Base-by-base conservation (phyloP, 2,888 invertebrate genomes). In the Dilophus febrilis region DNA sequence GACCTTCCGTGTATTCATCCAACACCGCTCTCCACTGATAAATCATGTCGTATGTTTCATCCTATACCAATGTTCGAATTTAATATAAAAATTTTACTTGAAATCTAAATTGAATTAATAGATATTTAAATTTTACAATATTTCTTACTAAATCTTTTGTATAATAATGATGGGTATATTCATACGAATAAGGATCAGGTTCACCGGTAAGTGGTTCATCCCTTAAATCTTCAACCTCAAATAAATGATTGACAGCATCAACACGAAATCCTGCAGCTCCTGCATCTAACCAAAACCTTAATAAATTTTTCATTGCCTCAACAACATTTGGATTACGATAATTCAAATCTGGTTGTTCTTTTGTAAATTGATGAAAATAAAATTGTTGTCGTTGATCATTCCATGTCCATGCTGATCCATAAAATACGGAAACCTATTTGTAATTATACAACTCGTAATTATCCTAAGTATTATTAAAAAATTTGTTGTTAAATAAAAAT, bases 241-340 rank as follows among this genome's bases (percentile, higher is more conserved):
- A 77, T 30, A 79, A 53, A 59, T 73, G 74, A 45, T 66, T 59
- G 10, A 84, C 70, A 2, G 85, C 83, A 52, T 85, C 84, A 29
- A 92, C 68, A 48, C 90, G 73, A 52, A 92, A 87, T 1, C 92
- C 94, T 52, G 84, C 81, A 0, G 90, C 74, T 1, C 88, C 90
- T 50, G 74, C 74, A 38, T 77, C 74, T 35, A 92, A 54, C 91
- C 91, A 92, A 52, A 75, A 87, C 46, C 64, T 67, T 16, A 90
- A 54, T 1, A 61, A 55, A 47, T 74, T 73, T 61, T 77, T 72
- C 61, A 83, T 72, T 51, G 74, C 74, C 38, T 71, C 59, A 3
- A 75, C 64, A 6, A 91, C 72, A 7, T 64, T 65, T 1, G 75
- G 70, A 58, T 82, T 80, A 32, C 78, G 66, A 49, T 68, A 80